phyloP scores from a whole-genome alignment of 2,888 invertebrate genomes.

The Synanthedon tipuliformis region DNA sequence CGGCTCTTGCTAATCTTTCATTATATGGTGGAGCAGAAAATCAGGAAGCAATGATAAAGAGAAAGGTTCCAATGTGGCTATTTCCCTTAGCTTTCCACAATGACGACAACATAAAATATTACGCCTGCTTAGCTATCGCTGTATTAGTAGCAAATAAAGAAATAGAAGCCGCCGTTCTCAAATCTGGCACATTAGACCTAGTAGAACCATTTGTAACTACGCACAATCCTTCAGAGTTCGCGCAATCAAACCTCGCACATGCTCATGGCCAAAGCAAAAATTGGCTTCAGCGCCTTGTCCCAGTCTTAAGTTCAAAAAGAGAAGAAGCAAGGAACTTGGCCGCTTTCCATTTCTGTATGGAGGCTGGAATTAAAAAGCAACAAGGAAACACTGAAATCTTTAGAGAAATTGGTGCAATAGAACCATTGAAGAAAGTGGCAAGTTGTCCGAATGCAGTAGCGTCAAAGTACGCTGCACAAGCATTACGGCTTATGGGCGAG shows the following conservation, averaged over 20 bases:
- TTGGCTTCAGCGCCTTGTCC: constrained; percentile 93
- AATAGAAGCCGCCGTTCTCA: constrained; percentile 94
- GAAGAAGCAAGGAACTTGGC: constrained; percentile 97
- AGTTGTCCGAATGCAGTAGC: constrained; percentile 98
- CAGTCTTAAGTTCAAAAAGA: constrained; percentile 92
- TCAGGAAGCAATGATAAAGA: constrained; percentile 96
- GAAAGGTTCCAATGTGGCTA: constrained; percentile 95
- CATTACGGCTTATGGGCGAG: constrained; percentile 92
- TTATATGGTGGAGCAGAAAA: constrained; percentile 97
- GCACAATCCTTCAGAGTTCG: constrained; percentile 96
- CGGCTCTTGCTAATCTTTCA: constrained; percentile 95
- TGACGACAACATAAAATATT: constrained; percentile 98
- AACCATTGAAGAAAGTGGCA: constrained; percentile 94
- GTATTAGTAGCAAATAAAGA: constrained; percentile 97
- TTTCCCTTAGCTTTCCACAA: constrained; percentile 97
- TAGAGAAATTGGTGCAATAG: constrained; percentile 93
- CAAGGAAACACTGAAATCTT: constrained; percentile 93
- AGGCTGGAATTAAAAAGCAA: constrained; percentile 96
- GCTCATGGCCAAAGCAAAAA: constrained; percentile 96
- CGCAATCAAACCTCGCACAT: constrained; percentile 89
- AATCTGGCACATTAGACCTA: constrained; percentile 95
- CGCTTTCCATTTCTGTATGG: constrained; percentile 99
- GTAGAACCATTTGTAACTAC: constrained; percentile 96
- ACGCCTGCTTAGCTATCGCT: constrained; percentile 97
- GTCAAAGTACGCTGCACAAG: constrained; percentile 95